These are phyloP conservation scores for Hirundichthys speculiger DNA, from an alignment of 2,113 vertebrate genomes.

Conservation along the genomic window DNA sequence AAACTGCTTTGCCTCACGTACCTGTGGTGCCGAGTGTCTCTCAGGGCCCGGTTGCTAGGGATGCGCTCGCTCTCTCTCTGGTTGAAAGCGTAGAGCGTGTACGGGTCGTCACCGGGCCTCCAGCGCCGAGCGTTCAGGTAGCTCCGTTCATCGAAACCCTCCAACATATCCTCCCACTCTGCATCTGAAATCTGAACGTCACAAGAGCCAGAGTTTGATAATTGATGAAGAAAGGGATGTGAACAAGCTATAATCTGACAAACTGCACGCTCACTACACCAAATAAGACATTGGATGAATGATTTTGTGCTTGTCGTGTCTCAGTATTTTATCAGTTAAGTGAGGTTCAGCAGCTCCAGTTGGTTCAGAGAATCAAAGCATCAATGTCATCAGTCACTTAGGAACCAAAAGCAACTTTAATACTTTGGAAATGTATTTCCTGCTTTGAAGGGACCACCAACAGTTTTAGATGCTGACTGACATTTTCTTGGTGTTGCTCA, in stretches of 20 bases:
- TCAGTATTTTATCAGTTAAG: too few species aligned
- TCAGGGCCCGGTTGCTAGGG: constrained; percentile 90
- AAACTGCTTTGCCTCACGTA: too few species aligned
- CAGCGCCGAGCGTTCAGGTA: constrained; percentile 91
- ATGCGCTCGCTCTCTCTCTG: constrained; percentile 95
- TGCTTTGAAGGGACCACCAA: background rate
- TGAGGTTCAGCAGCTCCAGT: too few species aligned
- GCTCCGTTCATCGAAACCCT: constrained; percentile 91
- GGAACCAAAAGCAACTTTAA: background rate
- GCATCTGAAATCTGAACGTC: constrained; percentile 83
- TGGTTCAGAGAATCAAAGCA: too few species aligned
- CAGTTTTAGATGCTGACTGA: constrained; percentile 3
- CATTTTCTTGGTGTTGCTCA: constrained; percentile 8
- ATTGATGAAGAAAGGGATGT: too few species aligned
- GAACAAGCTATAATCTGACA: too few species aligned
- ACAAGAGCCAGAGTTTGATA: background rate
- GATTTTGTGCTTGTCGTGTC: too few species aligned
- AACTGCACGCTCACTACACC: too few species aligned
- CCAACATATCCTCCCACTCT: constrained; percentile 96
- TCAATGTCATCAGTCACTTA: background rate
- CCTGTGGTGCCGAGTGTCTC: constrained; percentile 92
- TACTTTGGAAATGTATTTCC: background rate
- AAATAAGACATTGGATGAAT: too few species aligned
- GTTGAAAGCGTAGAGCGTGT: constrained; percentile 96
- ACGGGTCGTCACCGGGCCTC: constrained; percentile 93